Evolutionary conservation across 2,797 vertebrate genomes (phyloP).

Genomic region (Pipistrellus pygmaeus): DNA sequence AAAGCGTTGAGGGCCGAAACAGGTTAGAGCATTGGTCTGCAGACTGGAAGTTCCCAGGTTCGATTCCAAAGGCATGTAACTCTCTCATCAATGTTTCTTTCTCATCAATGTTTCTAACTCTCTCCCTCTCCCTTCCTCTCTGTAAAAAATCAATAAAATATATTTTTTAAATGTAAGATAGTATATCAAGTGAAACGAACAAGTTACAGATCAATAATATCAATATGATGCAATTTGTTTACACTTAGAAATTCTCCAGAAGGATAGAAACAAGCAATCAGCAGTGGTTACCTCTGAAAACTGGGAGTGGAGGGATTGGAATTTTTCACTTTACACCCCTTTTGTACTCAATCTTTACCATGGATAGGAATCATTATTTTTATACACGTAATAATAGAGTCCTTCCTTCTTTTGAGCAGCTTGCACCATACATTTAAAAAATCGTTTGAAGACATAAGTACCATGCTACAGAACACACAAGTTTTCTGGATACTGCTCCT

Average conservation of each 20-base stretch:
- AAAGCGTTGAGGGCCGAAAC: not conserved
- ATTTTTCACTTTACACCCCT: constrained; percentile 2
- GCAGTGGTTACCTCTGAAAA: constrained; percentile 1
- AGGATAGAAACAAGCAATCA: constrained; percentile 37
- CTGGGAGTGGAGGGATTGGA: not conserved
- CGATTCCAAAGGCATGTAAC: too few species aligned
- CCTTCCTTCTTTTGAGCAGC: constrained; percentile 34
- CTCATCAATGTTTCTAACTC: too few species aligned
- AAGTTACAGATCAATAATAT: constrained; percentile 32
- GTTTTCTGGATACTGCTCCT: constrained; percentile 19
- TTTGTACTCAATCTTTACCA: constrained; percentile 52
- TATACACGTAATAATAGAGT: constrained; percentile 27
- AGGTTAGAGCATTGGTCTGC: too few species aligned
- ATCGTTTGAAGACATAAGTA: constrained; percentile 29
- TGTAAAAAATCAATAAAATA: too few species aligned
- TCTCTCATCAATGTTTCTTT: too few species aligned
- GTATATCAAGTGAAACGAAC: constrained; percentile 27
- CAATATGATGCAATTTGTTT: not conserved
- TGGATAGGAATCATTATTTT: constrained; percentile 15
- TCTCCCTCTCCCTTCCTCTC: too few species aligned
- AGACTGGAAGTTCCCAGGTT: too few species aligned
- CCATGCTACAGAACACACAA: not conserved
- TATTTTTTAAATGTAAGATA: not conserved
- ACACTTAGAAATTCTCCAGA: not conserved
- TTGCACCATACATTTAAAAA: constrained; percentile 39